Evolutionary conservation across 2,113 vertebrate genomes (phyloP), one percentile per base, ranked within the genome.

Genomic region (Lates calcarifer): DNA sequence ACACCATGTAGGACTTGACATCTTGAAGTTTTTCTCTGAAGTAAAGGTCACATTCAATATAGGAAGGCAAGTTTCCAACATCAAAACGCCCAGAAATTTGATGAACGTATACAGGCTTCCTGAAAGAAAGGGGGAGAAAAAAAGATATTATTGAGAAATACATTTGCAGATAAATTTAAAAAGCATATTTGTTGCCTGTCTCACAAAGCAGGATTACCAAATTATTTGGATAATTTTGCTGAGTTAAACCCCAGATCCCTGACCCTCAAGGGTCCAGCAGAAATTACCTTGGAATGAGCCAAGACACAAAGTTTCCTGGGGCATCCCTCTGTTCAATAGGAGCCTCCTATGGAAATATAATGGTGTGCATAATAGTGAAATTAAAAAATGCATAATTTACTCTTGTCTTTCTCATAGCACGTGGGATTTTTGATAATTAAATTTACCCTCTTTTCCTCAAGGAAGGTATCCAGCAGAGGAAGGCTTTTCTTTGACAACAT

Each of bases 71-170:
- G 79, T 95, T 96, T 77, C 95, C 95, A 12, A 96, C 95, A 26
- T 96, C 96, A 20, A 96, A 96, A 24, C 95, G 96, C 1, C 95
- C 95, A 26, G 92, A 93, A 77, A 96, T 92, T 64, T 87, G 64
- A 41, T 95, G 90, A 43, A 89, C 55, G 26, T 94, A 95, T 4
- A 96, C 93, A 0, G 95, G 94, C 62, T 82, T 94, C 85, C 96
- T 96, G 83, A 76, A 56, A 66, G 24, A 13, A 18, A 12, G 14
- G 60, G 1, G 17, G 51, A 26, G 2, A 26, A 24, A 22, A 22
- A 3, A 15, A 45, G 17, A 45, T 6, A 17, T 49, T 26, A 72
- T 20, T 35, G 28, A 45, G 18, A 39, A 55, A 74, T 37, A 18
- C 2, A 22, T 4, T 3, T 15, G 29, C 2, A 22, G 24, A 10